A percentile compares a stretch with the other conserved stretches of the same genome.
These are phyloP conservation scores for Reticulitermes speratus DNA, from an alignment of 1,140 invertebrate genomes.

Conservation along the genomic window DNA sequence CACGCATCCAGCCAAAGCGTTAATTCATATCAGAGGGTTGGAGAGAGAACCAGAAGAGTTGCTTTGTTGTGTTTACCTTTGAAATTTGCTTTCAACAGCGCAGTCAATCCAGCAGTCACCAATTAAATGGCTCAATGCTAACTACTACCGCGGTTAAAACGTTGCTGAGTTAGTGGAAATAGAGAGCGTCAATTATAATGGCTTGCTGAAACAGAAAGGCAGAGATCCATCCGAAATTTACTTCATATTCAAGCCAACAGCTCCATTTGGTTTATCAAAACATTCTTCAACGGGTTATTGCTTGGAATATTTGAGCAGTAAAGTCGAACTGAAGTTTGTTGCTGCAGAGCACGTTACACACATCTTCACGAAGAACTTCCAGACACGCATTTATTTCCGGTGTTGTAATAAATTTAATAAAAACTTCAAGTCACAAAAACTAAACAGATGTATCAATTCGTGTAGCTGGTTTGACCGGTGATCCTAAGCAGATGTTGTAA, in stretches of 20 bases:
- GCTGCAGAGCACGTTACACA: too few relatives aligned
- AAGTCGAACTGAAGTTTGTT: too few relatives aligned
- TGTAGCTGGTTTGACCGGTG: too few relatives aligned
- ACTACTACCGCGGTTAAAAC: background rate
- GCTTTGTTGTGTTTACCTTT: background rate
- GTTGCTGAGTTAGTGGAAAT: slow-evolving; percentile 1
- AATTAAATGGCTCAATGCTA: background rate
- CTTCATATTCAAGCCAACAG: background rate
- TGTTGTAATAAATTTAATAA: too few relatives aligned
- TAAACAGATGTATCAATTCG: too few relatives aligned
- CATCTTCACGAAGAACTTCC: too few relatives aligned
- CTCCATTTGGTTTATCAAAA: background rate
- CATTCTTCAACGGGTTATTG: background rate
- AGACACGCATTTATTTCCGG: too few relatives aligned
- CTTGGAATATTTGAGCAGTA: too few relatives aligned
- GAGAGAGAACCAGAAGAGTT: background rate
- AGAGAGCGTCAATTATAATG: background rate
- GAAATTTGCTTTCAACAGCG: background rate
- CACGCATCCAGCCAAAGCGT: background rate
- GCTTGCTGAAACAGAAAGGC: background rate
- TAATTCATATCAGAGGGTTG: background rate
- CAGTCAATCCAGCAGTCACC: background rate
- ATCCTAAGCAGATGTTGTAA: too few relatives aligned
- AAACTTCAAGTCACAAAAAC: too few relatives aligned
- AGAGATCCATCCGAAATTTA: background rate